Evolutionary conservation across 2,888 invertebrate species (phyloP).

Genomic region (Ectropis crepuscularia): DNA sequence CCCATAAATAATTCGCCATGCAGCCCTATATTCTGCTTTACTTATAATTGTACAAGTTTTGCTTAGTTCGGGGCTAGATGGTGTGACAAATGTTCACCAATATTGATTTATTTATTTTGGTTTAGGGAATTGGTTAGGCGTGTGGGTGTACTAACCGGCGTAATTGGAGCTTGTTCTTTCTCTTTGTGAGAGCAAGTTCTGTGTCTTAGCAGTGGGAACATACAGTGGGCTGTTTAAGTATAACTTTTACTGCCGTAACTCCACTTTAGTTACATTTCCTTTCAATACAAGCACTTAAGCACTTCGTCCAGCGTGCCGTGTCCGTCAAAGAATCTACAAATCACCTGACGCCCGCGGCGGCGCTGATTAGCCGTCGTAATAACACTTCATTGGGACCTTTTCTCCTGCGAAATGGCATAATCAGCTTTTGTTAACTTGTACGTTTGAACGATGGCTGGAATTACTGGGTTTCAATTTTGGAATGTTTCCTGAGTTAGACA

Average conservation of each 20-base stretch:
- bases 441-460: neutral
- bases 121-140: too few species aligned
- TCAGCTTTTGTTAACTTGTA: constrained; percentile 16
- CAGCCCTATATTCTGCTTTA: too few species aligned
- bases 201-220: too few species aligned
- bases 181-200: neutral
- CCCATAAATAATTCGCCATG: too few species aligned
- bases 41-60: too few species aligned
- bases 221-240: neutral
- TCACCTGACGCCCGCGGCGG: constrained; percentile 31
- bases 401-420: constrained; percentile 32
- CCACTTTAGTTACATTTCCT: neutral
- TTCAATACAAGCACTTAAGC: neutral
- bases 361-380: constrained; percentile 29
- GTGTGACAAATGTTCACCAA: too few species aligned
- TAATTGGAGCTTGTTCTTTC: neutral
- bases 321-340: constrained; percentile 27
- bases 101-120: too few species aligned
- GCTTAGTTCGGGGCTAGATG: too few species aligned
- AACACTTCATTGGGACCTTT: constrained; percentile 30
- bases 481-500: too few species aligned
- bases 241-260: too few species aligned
- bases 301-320: neutral
- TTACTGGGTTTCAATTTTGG: neutral
- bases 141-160: too few species aligned